phyloP scores from a whole-genome alignment of 2,888 invertebrate genomes.

The Nomada fucata region DNA sequence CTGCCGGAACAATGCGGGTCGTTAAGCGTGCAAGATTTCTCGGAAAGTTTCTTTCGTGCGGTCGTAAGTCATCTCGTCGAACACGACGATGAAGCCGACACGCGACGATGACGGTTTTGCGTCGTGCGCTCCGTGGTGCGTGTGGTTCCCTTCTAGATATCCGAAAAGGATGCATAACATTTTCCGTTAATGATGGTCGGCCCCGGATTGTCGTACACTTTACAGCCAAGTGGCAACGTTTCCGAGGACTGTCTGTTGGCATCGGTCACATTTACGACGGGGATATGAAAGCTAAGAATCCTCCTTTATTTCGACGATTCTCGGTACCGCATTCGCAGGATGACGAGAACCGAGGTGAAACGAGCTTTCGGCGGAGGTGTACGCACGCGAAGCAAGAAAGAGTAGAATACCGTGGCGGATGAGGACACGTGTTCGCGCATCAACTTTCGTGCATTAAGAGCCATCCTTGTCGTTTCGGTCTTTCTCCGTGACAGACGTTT shows the following conservation, averaged over 20 bases:
- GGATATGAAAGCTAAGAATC: constrained; percentile 76
- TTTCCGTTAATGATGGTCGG: too few species aligned
- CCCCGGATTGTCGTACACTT: too few species aligned
- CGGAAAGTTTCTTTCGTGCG: constrained; percentile 26
- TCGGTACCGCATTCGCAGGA: constrained; percentile 58
- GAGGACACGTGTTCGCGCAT: constrained; percentile 81
- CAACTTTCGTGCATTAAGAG: constrained; percentile 70
- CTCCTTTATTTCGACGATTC: constrained; percentile 71
- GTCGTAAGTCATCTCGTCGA: constrained; percentile 25
- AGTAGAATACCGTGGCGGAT: constrained; percentile 77
- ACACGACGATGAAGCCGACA: constrained; percentile 25
- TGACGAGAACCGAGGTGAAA: constrained; percentile 58
- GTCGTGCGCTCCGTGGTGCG: neutral
- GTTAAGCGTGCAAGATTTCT: constrained; percentile 52
- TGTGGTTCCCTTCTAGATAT: neutral
- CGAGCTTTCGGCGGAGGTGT: constrained; percentile 57
- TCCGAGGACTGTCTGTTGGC: neutral
- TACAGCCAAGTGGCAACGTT: neutral
- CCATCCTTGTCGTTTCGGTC: constrained; percentile 62
- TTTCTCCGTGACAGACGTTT: constrained; percentile 15
- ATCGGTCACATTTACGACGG: neutral
- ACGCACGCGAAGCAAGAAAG: constrained; percentile 50
- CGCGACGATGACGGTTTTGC: constrained; percentile 11
- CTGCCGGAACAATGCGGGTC: constrained; percentile 16
- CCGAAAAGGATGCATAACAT: neutral